Evolutionary conservation across 2,888 invertebrate genomes (phyloP).

Genomic region (Lysandra coridon): DNA sequence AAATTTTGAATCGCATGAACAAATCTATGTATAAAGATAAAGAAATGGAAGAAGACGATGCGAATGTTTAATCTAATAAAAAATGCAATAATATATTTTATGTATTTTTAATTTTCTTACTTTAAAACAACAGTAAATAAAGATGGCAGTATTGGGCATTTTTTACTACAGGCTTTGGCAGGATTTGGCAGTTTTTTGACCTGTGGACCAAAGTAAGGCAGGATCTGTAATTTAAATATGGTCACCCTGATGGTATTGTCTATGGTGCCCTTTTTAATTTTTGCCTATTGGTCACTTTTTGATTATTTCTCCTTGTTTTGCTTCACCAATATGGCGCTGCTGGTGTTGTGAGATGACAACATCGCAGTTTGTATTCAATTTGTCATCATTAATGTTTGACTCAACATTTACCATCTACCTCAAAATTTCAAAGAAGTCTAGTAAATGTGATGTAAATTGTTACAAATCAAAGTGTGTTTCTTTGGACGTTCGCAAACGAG

Average conservation of each 20-base stretch:
- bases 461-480: constrained; percentile 50
- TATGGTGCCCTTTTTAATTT: not conserved
- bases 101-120: too few relatives aligned
- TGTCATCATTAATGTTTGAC: constrained; percentile 63
- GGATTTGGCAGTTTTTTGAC: too few relatives aligned
- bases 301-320: constrained; percentile 47
- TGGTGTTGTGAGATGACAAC: constrained; percentile 80
- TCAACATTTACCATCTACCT: constrained; percentile 64
- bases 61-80: too few relatives aligned
- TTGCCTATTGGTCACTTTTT: constrained; percentile 40
- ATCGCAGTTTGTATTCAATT: constrained; percentile 77
- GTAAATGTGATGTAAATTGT: constrained; percentile 54
- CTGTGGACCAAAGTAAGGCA: too few relatives aligned
- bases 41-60: too few relatives aligned
- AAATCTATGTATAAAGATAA: too few relatives aligned
- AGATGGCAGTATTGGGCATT: too few relatives aligned
- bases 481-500: constrained; percentile 43
- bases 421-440: constrained; percentile 64
- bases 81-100: too few relatives aligned
- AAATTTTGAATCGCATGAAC: too few relatives aligned
- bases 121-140: too few relatives aligned
- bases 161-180: too few relatives aligned
- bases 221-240: too few relatives aligned
- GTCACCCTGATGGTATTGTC: constrained; percentile 13
- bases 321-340: constrained; percentile 78